A percentile compares a stretch with the other conserved stretches of the same genome.
Evolutionary conservation across 2,113 vertebrate genomes (phyloP).

Genomic region (Physeter macrocephalus): DNA sequence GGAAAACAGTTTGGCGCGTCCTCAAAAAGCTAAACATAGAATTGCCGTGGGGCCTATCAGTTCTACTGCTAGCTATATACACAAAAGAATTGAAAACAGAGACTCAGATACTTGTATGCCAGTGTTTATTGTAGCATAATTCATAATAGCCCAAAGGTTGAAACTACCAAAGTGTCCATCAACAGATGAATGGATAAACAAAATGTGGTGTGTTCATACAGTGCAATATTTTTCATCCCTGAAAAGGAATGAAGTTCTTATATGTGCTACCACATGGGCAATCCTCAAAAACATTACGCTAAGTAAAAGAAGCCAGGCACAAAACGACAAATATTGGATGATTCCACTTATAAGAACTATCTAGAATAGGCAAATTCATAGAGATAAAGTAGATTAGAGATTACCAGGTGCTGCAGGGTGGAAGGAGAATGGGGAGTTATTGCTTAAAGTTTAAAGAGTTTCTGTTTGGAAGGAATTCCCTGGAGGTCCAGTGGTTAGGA

Average conservation of each 20-base stretch:
- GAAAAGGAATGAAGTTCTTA: not conserved
- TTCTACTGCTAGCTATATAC: not conserved
- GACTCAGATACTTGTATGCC: not conserved
- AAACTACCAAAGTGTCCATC: not conserved
- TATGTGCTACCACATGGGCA: not conserved
- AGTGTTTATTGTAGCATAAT: not conserved
- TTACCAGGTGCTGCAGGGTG: not conserved
- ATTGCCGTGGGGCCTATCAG: not conserved
- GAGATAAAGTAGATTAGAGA: not conserved
- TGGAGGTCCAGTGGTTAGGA: not conserved
- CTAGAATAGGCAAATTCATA: not conserved
- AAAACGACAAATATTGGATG: not conserved
- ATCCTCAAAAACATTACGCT: not conserved
- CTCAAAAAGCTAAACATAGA: not conserved
- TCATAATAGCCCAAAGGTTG: not conserved
- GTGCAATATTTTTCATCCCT: not conserved
- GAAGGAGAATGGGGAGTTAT: not conserved
- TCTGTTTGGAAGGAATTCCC: not conserved
- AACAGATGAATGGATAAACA: not conserved
- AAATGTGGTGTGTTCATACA: not conserved
- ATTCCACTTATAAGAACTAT: not conserved
- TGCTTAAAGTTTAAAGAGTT: not conserved
- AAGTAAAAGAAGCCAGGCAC: not conserved
- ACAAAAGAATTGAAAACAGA: not conserved
- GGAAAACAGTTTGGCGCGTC: not conserved